Conservation (phyloP, 2,113 vertebrate genomes). For the Fulmarus glacialis region DNA sequence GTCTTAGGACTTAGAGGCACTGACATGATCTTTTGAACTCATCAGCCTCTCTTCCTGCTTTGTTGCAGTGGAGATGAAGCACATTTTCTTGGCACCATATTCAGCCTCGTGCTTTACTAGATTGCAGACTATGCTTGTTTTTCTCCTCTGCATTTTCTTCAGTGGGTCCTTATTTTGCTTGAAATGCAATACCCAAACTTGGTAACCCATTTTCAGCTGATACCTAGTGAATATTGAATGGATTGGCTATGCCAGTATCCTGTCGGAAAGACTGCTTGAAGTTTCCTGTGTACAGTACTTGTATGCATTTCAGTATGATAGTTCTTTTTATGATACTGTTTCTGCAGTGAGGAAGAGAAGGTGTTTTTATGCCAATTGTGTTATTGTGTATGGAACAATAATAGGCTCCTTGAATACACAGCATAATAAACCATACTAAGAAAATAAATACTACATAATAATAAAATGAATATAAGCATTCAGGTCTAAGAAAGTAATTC, state of each 20-base stretch:
- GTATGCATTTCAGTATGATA: not conserved
- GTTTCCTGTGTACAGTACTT: not conserved
- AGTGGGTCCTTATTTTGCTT: not conserved
- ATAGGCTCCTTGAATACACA: not conserved
- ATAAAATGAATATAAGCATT: not conserved
- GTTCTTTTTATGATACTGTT: not conserved
- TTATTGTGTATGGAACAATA: not conserved
- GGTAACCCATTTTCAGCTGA: not conserved
- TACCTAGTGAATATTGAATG: not conserved
- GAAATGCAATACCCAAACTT: not conserved
- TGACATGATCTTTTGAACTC: not conserved
- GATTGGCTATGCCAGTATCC: not conserved
- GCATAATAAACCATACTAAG: not conserved
- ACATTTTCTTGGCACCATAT: not conserved
- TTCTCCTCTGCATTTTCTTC: not conserved
- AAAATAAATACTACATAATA: not conserved
- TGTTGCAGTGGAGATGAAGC: not conserved
- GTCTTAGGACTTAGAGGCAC: not conserved
- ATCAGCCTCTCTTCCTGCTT: not conserved
- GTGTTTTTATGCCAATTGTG: not conserved
- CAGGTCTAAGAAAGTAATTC: not conserved
- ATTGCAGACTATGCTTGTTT: not conserved
- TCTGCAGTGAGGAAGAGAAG: not conserved
- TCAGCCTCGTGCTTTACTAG: not conserved
- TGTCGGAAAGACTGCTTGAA: not conserved